A percentile compares a stretch with the other conserved stretches of the same genome.
phyloP scores from a whole-genome alignment of 2,888 invertebrate species.

The Oxyscelio sp. region DNA sequence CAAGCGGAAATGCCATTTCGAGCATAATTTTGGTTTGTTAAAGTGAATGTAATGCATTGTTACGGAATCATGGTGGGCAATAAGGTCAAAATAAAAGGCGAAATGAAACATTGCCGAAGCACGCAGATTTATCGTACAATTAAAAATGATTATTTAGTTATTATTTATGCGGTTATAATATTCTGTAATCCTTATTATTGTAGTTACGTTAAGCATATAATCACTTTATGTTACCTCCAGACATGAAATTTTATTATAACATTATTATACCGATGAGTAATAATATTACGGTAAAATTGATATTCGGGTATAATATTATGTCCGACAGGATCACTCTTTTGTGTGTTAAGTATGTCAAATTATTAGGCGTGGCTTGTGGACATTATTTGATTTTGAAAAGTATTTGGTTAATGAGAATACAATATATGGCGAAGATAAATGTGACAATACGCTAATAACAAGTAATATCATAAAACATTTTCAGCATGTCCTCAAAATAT shows the following conservation, averaged over 20 bases:
- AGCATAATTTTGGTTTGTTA: slow-evolving; percentile 44
- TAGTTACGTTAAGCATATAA: slow-evolving; percentile 32
- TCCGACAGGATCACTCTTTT: slow-evolving; percentile 11
- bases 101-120: slow-evolving; percentile 22
- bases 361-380: not conserved
- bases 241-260: slow-evolving; percentile 23
- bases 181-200: slow-evolving; percentile 30
- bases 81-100: slow-evolving; percentile 34
- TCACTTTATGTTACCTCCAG: slow-evolving; percentile 25
- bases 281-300: slow-evolving; percentile 12
- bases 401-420: too few species aligned
- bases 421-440: too few species aligned
- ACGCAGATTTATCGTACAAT: slow-evolving; percentile 20
- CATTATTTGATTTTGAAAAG: too few species aligned
- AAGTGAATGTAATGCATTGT: slow-evolving; percentile 33
- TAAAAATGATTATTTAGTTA: slow-evolving; percentile 30
- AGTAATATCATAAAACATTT: too few species aligned
- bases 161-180: slow-evolving; percentile 23
- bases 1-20: slow-evolving; percentile 23
- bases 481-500: too few species aligned
- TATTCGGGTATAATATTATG: slow-evolving; percentile 15
- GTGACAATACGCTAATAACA: too few species aligned
- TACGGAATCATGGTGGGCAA: slow-evolving; percentile 18
- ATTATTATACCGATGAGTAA: slow-evolving; percentile 21
- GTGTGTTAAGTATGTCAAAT: not conserved